Evolutionary conservation across 2,888 invertebrate species (phyloP).

Genomic region (Melikaiella ostensackeni): DNA sequence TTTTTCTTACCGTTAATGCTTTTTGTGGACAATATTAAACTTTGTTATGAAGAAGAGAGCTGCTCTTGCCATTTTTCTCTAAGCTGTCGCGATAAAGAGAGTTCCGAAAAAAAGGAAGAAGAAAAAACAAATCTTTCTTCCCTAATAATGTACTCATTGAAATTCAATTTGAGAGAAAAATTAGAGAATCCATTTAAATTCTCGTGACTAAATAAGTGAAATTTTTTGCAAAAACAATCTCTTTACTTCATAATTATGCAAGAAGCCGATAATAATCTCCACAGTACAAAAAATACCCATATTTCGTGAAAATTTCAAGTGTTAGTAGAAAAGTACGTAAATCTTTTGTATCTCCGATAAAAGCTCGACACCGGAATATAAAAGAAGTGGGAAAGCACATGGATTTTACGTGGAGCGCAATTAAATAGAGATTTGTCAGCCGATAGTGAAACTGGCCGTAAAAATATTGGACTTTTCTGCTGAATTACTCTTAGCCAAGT

Average conservation of each 20-base stretch:
- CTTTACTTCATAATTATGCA: background rate
- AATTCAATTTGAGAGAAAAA: too few relatives aligned
- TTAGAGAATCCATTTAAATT: too few relatives aligned
- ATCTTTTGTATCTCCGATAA: constrained; percentile 24
- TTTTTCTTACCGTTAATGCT: too few relatives aligned
- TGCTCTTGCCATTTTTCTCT: too few relatives aligned
- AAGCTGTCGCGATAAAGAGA: too few relatives aligned
- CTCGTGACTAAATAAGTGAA: too few relatives aligned
- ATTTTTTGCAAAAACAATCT: too few relatives aligned
- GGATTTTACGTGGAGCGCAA: constrained; percentile 51
- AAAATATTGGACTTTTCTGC: constrained; percentile 53
- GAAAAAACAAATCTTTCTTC: too few relatives aligned
- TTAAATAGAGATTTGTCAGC: constrained; percentile 56
- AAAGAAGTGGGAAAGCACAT: constrained; percentile 48
- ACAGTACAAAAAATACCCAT: background rate
- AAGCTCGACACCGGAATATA: constrained; percentile 40
- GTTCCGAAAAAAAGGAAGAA: too few relatives aligned
- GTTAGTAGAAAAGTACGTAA: background rate
- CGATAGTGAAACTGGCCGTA: constrained; percentile 49
- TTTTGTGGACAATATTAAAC: too few relatives aligned
- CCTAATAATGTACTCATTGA: too few relatives aligned
- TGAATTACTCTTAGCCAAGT: constrained; percentile 55
- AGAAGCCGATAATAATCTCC: background rate
- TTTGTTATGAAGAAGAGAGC: too few relatives aligned
- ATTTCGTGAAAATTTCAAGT: background rate